Base-by-base conservation (phyloP, 1,140 invertebrate species). In the Copidosoma floridanum region DNA sequence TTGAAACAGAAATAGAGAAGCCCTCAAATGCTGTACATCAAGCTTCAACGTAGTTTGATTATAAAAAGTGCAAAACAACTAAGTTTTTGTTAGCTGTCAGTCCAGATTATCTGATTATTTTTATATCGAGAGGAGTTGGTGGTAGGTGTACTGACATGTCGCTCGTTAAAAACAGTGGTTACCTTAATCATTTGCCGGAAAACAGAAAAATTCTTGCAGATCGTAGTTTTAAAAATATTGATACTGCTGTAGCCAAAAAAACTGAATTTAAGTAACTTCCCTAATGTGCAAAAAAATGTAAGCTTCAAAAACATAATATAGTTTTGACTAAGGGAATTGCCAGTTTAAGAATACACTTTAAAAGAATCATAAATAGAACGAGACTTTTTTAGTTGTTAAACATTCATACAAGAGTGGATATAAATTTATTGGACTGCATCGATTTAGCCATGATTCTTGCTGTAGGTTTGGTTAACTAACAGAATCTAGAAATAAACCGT, bases 21-120 rank as follows among this genome's bases (percentile, higher is more conserved):
- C n/a, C n/a, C n/a, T n/a, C n/a, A n/a, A n/a, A n/a, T n/a, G n/a
- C n/a, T n/a, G 64, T 77, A 2, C 20, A 73, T 56, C 80, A 80
- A 71, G 62, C 76, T 24, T 24, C 80, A 20, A 75, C 76, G 24
- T 82, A 78, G 78, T 81, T 78, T 5, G 72, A 80, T 1, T 82
- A 81, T 57, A 81, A 81, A 67, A 79, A 79, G 57, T 68, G 65
- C 23, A 81, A 82, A 55, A 81, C 79, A 11, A 64, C 81, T 10
- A 82, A 83, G 57, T 82, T 82, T 74, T 63, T 82, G 10, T 67
- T 83, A 46, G 76, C 71, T 24, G 73, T 60, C 43, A 81, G 76
- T 47, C 77, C 77, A 18, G 65, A 80, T 71, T 76, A 55, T 82
- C 78, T 6, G 29, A 59, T 47, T 75, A 74, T 0, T 80, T 63